Percentiles rank a stretch among this genome's conserved stretches.
These are phyloP conservation scores for Callionymus lyra DNA, from an alignment of 2,113 vertebrate genomes.

Conservation along the genomic window DNA sequence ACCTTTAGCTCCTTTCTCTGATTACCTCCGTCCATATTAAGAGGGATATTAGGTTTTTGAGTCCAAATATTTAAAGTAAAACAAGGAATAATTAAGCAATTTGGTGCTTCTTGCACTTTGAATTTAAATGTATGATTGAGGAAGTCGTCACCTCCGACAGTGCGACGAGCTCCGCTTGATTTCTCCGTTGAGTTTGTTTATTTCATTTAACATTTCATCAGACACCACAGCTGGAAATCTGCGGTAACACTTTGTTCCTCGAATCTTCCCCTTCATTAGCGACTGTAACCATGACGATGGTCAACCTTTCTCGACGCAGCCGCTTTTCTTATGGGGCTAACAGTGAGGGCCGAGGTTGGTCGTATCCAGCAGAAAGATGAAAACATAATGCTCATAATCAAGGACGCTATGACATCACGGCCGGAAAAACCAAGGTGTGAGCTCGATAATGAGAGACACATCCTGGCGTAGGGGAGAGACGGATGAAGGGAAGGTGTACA, in stretches of 20 bases:
- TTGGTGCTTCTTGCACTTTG: conserved; percentile 50
- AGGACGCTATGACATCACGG: conserved; percentile 7
- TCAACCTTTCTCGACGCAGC: conserved; percentile 30
- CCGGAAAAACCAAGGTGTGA: conserved; percentile 21
- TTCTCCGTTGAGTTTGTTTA: conserved; percentile 34
- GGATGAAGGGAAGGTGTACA: conserved; percentile 34
- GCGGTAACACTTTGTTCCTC: conserved; percentile 29
- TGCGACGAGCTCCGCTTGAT: conserved; percentile 44
- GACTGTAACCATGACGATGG: conserved; percentile 45
- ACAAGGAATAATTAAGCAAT: conserved; percentile 9
- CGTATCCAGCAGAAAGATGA: conserved; percentile 1
- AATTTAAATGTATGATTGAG: conserved; percentile 34
- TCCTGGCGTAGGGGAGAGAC: conserved; percentile 13
- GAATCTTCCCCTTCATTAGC: conserved; percentile 28
- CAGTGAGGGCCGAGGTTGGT: too few species aligned
- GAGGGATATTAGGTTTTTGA: too few species aligned
- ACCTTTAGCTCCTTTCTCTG: conserved; percentile 25
- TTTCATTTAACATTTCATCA: conserved; percentile 61
- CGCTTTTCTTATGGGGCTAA: not conserved
- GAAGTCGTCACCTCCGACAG: conserved; percentile 31
- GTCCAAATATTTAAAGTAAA: too few species aligned
- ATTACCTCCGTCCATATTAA: too few species aligned
- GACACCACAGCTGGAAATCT: conserved; percentile 50
- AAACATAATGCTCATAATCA: not conserved
- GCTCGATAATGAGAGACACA: conserved; percentile 21